Conservation (phyloP, 2,113 vertebrate genomes). For the Colinus virginianus region DNA sequence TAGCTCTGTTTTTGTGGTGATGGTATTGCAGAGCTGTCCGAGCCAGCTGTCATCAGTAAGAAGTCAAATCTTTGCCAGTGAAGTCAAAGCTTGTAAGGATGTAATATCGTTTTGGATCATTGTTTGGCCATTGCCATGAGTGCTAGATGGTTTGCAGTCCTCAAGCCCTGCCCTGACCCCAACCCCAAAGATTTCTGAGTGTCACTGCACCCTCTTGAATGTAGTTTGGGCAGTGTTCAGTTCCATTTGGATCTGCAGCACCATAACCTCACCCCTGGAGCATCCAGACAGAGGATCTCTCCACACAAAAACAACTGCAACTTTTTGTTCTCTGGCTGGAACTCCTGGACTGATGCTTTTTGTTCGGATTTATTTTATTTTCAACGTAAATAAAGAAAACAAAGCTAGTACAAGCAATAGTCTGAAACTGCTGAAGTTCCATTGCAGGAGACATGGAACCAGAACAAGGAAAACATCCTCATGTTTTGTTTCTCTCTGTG, state of each 20-base stretch:
- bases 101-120: background rate
- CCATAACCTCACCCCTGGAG: slow-evolving; percentile 55
- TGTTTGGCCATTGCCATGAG: too few relatives aligned
- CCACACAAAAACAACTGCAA: slow-evolving; percentile 14
- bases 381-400: slow-evolving; percentile 64
- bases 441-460: background rate
- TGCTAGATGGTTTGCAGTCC: background rate
- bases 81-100: background rate
- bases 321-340: slow-evolving; percentile 44
- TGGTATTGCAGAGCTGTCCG: background rate
- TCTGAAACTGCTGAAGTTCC: background rate
- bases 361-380: slow-evolving; percentile 1
- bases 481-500: background rate
- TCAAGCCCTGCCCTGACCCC: background rate
- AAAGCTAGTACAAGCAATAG: background rate
- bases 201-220: background rate
- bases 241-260: slow-evolving; percentile 36
- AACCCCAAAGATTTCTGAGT: background rate
- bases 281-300: slow-evolving; percentile 58
- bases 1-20: background rate
- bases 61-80: background rate
- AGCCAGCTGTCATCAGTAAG: background rate
- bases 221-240: background rate
- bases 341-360: background rate
- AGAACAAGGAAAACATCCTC: slow-evolving; percentile 12